Evolutionary conservation across 2,888 invertebrate species (phyloP), one percentile per base, ranked within the genome.

Genomic region (Prosopocoilus inquinatus): DNA sequence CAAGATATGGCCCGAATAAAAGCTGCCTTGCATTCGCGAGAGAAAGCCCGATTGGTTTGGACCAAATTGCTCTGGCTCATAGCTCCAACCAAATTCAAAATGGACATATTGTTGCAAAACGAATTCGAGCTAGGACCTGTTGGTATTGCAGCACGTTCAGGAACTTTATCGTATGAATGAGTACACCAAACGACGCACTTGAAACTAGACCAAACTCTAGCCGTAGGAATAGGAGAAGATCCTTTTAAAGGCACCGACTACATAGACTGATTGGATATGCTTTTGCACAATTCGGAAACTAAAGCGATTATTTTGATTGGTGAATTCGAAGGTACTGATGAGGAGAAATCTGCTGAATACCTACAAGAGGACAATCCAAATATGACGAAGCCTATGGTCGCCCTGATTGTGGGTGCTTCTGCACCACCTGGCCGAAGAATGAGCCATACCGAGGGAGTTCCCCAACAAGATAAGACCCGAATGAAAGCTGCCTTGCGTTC

Each of bases 81-180:
- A 9, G 15, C 35, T n/a, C 50, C 50, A 1, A 36, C 35, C 5
- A 13, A 15, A 9, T 50, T 44, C 13, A 50, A 50, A 50, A 35
- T 50, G 9, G 50, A n/a, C n/a, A 45, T 50, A 1, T 44, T 50
- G 36, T 44, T 44, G 1, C 50, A 50, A 12, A 50, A 13, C 12
- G 45, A 36, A 32, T 44, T 34, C 33, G 11, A 35, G 2, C 12
- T 16, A 12, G 50, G 50, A 13, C 20, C 36, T 45, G 12, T 50
- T 9, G 50, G 50, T 35, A 45, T 50, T 13, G 45, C 45, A 50
- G 44, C 50, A 7, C 50, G 50, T 11, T 50, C 50, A 9, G 50
- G 50, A 16, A 50, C 50, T 13, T 50, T 45, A 13, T 50, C 50
- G 16, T 50, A 50, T 9, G 50, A 50, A 13, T 35, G 36, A 13